Evolutionary conservation across 1,140 invertebrate species (phyloP), one percentile per base, ranked within the genome.

Genomic region (Caenorhabditis remanei): DNA sequence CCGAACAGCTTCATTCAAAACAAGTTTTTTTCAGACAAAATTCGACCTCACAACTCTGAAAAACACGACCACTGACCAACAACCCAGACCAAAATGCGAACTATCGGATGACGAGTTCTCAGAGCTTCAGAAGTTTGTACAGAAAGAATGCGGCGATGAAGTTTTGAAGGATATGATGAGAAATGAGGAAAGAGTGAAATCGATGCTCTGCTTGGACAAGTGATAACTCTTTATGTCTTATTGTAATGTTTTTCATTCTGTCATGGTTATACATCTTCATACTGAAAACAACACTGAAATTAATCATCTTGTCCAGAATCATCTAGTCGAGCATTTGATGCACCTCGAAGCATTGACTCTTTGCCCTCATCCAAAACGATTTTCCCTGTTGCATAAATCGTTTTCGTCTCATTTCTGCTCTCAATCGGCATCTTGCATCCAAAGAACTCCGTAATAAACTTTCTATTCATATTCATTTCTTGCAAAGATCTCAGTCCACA

Each of bases 71-170:
- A 24, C 13, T 40, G 24, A 65, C 9, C 13, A 65, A 40, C 32
- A 1, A 0, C 32, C 32, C 32, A 65, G 40, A 65, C 61, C 61
- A 40, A 65, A 65, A 14, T 65, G 61, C 32, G 21, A 41, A 41
- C 2, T 65, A 24, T 40, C 61, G 0, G 9, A 32, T 65, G 24
- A 2, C 9, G 61, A 65, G 61, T 65, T 65, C n/a, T 65, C 61
- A 14, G 61, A 65, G 32, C 61, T 65, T 65, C 61, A 65, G 16
- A 32, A 41, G 32, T 11, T 65, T 40, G 32, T 65, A 14, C 61
- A 65, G n/a, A n/a, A 32, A 24, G 11, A 65, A 65, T 65, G 61
- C 32, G 61, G 61, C 14, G 61, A 65, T 65, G 61, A 65, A 65
- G 21, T 24, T 40, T 4, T 32, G 21, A 41, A 40, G 9, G 61